Evolutionary conservation across 2,888 invertebrate species (phyloP), one percentile per base, ranked within the genome.

Genomic region (Desoria tigrina): DNA sequence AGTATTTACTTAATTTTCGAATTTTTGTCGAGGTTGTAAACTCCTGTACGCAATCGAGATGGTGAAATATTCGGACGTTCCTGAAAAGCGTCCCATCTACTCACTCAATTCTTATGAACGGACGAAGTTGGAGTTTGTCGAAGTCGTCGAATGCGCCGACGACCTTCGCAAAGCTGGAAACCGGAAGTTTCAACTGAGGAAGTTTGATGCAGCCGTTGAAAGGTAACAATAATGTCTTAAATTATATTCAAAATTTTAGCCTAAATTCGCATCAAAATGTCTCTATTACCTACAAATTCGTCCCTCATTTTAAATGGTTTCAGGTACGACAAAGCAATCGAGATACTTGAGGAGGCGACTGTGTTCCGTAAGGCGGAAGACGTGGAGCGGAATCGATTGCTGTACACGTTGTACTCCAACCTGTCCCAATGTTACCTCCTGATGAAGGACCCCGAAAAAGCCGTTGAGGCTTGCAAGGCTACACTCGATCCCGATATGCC

Each of bases 391-490:
- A 14, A 14, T 18, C 23, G 23, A 23, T 24, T 51, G 2, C 18
- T 2, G 24, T 51, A 23, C 51, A 51, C 11, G 14, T 24, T 51
- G 18, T 51, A 24, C 24, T 23, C 51, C 6, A 51, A 51, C 51
- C 3, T 24, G 16, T 18, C 51, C 3, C 2, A 24, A 4, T 51
- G 51, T 14, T 26, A 51, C 18, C 51, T 51, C 14, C 51, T 18
- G 4, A 6, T 51, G 4, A 24, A 51, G 4, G 6, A 21, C 2
- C 51, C 51, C 2, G 18, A 21, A 16, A 14, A 51, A 21, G 51
- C 51, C 24, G 51, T 24, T 2, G 18, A 4, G 6, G 51, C 51
- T 14, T 51, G 51, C 24, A 51, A 51, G 26, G 51, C 51, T 23
- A 24, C 51, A 18, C 14, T 51, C 23, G 24, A 18, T 3, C 51